These are phyloP conservation scores for Eupithecia subfuscata DNA, from an alignment of 2,888 invertebrate genomes.

Conservation along the genomic window DNA sequence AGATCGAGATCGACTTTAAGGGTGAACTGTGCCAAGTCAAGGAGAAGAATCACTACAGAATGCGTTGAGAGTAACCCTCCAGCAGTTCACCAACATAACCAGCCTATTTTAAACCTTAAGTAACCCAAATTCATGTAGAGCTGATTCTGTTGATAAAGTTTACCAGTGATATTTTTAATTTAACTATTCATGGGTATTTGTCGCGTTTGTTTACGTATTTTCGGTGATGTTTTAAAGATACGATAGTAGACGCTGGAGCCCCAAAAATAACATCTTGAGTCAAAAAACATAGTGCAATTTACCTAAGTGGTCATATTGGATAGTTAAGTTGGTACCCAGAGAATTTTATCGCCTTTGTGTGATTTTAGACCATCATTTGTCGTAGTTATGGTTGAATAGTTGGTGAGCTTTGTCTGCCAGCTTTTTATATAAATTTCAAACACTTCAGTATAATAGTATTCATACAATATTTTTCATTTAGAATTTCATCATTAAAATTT, in stretches of 20 bases:
- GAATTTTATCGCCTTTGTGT: not conserved
- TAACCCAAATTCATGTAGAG: not conserved
- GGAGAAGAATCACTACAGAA: constrained; percentile 94
- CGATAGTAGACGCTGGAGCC: not conserved
- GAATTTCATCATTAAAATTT: not conserved
- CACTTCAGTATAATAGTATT: not conserved
- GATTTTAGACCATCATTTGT: not conserved
- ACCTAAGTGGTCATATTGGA: no score
- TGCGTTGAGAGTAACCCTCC: constrained; percentile 87
- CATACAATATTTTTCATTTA: not conserved
- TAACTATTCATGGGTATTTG: not conserved
- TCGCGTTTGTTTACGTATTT: not conserved
- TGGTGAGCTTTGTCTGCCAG: not conserved
- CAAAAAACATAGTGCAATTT: not conserved
- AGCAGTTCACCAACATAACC: constrained; percentile 7
- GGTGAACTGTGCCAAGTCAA: constrained; percentile 93
- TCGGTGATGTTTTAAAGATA: not conserved
- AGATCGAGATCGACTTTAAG: constrained; percentile 95
- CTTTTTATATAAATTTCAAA: not conserved
- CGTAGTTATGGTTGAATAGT: constrained; percentile 2
- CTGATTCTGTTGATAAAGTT: constrained; percentile 3
- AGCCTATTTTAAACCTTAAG: not conserved
- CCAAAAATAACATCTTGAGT: not conserved
- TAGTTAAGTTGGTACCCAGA: not conserved
- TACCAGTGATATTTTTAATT: constrained; percentile 5